Evolutionary conservation across 2,888 invertebrate genomes (phyloP).

Genomic region (Spatulosminthurus flaviceps): DNA sequence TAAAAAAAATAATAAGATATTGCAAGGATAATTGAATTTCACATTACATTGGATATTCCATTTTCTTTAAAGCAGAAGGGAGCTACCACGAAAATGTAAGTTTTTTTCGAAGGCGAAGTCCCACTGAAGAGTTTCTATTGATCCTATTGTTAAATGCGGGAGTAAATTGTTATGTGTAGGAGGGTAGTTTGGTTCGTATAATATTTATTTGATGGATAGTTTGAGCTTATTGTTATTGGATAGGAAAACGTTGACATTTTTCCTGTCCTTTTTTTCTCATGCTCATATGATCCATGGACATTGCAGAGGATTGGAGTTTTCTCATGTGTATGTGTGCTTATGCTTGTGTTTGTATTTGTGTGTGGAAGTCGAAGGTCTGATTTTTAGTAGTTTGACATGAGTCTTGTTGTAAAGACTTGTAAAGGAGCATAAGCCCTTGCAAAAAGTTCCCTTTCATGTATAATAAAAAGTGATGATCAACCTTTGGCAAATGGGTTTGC

Average conservation of each 20-base stretch:
- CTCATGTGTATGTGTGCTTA: not conserved
- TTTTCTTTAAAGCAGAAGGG: no score
- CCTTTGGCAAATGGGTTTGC: conserved; percentile 7
- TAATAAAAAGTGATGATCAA: conserved; percentile 6
- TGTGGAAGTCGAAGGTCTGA: not conserved
- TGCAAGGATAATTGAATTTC: no score
- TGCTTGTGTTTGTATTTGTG: no score
- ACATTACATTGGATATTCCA: no score
- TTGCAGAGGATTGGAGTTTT: no score
- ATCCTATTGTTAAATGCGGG: conserved; percentile 14
- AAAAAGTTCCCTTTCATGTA: not conserved
- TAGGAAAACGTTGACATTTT: conserved; percentile 43
- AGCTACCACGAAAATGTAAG: no score
- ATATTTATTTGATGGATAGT: not conserved
- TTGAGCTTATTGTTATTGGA: conserved; percentile 24
- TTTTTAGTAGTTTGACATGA: not conserved
- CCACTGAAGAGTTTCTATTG: conserved; percentile 27
- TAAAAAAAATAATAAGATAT: no score
- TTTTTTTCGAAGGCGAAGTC: not conserved
- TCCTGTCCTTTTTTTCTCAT: not conserved
- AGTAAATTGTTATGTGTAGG: not conserved
- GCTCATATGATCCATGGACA: not conserved
- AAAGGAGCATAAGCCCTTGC: no score
- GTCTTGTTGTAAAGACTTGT: not conserved
- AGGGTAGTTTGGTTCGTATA: not conserved